Evolutionary conservation across 30 jellyfish, hydroid and myxozoan genomes (phyloP).

Genomic region (Aurelia sp.): DNA sequence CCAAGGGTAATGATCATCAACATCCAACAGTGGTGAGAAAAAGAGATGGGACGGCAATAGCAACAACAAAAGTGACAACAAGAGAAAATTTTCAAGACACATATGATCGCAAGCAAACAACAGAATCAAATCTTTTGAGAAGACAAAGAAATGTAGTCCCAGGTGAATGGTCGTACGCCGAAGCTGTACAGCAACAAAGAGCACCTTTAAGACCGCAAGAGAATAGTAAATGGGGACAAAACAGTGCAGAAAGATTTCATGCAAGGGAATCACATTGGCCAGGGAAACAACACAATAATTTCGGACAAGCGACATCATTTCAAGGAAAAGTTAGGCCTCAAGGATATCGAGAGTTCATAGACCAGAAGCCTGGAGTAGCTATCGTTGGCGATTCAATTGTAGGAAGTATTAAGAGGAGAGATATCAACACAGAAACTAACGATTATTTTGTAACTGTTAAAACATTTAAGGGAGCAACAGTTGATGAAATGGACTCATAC

Average conservation of each 20-base stretch:
- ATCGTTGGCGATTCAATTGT: neutral
- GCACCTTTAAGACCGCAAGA: neutral
- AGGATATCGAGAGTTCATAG: neutral
- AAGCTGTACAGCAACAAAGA: conserved; percentile 1
- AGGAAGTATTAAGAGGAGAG: neutral
- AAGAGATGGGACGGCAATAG: too few relatives aligned
- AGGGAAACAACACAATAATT: neutral
- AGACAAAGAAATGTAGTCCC: conserved; percentile 4
- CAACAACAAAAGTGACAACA: too few relatives aligned
- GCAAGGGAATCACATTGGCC: conserved; percentile 6
- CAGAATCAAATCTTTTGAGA: neutral
- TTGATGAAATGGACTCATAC: too few relatives aligned
- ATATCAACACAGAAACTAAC: too few relatives aligned
- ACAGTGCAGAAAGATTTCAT: conserved; percentile 1
- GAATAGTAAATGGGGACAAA: neutral
- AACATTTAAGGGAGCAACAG: too few relatives aligned
- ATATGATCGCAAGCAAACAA: neutral
- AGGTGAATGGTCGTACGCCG: conserved; percentile 4
- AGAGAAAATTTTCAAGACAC: conserved; percentile 3
- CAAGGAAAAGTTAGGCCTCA: conserved; percentile 1
- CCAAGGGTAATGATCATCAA: too few relatives aligned
- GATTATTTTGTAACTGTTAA: too few relatives aligned
- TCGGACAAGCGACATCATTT: neutral
- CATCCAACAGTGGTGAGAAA: too few relatives aligned
- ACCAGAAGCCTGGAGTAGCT: neutral